Percentiles rank a stretch among this genome's conserved stretches.
Evolutionary conservation across 2,797 vertebrate genomes (phyloP).

Genomic region (Spinibarbus caldwelli): DNA sequence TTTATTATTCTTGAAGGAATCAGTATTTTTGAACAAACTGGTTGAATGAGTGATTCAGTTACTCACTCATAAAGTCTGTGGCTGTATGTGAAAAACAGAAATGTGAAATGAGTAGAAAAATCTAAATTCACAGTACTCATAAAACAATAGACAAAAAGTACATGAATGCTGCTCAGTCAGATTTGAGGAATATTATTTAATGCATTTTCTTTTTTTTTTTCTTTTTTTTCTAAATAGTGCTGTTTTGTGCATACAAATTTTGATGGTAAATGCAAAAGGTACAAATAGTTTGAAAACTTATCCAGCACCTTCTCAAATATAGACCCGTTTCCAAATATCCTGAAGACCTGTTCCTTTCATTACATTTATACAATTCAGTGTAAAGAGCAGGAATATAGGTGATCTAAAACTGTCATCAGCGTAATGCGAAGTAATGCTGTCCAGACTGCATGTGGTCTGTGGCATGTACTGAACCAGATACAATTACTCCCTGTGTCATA

Average conservation of each 20-base stretch:
- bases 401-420: neutral
- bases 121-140: neutral
- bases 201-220: neutral
- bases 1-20: too few species aligned
- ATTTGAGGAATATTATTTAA: neutral
- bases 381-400: neutral
- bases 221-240: neutral
- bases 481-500: neutral
- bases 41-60: neutral
- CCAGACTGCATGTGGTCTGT: constrained; percentile 4
- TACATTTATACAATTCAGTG: neutral
- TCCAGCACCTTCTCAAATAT: neutral
- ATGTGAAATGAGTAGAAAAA: too few species aligned
- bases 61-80: neutral
- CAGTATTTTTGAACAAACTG: neutral
- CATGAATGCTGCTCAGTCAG: neutral
- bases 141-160: neutral
- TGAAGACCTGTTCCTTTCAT: neutral
- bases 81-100: neutral
- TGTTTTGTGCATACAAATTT: neutral
- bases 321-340: neutral
- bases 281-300: neutral
- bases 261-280: neutral
- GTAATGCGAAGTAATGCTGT: neutral
- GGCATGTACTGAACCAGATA: constrained; percentile 1